Evolutionary conservation across 1,140 invertebrate species (phyloP), one percentile per base, ranked within the genome.

Genomic region (Bombus cullumanus): DNA sequence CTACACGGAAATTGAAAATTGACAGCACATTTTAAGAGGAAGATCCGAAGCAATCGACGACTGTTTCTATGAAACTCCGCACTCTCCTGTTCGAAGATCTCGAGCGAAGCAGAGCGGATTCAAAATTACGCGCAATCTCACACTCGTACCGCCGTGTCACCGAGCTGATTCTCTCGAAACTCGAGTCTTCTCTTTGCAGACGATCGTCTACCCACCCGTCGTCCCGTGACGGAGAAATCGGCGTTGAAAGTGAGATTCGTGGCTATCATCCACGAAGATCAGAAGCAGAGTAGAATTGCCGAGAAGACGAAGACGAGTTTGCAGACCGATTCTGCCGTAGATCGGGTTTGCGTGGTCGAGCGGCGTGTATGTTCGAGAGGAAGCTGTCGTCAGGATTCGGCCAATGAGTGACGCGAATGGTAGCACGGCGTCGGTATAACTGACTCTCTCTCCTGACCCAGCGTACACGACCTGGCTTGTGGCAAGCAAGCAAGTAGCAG

Each of bases 401-500:
- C 39, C 62, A 91, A 89, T 87, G 85, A 85, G 74, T 93, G 92
- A 94, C 89, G 92, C 91, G 92, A 94, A 90, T 94, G 84, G 92
- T 87, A 92, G 91, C 93, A 91, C 93, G 93, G 93, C 92, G 91
- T 92, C 88, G 91, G 89, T 93, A 94, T 94, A 91, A 94, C 93
- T 94, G 93, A 94, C 91, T 93, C 88, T 88, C 87, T 89, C 89
- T 81, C 80, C 89, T 88, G 89, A 89, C 85, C 90, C 59, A 57
- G 62, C 66, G 84, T 88, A 89, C 90, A 92, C 93, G 91, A 91
- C 89, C 92, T 89, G 88, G 87, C 89, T 85, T 87, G 28, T 62
- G 15, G 91, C 89, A 83, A 84, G 79, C 86, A 81, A 83, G 85
- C 86, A 86, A 66, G 78, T 83, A 79, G 84, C 85, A 90, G 80